Evolutionary conservation across 1,140 invertebrate species (phyloP).

Genomic region (Bemisia tabaci): DNA sequence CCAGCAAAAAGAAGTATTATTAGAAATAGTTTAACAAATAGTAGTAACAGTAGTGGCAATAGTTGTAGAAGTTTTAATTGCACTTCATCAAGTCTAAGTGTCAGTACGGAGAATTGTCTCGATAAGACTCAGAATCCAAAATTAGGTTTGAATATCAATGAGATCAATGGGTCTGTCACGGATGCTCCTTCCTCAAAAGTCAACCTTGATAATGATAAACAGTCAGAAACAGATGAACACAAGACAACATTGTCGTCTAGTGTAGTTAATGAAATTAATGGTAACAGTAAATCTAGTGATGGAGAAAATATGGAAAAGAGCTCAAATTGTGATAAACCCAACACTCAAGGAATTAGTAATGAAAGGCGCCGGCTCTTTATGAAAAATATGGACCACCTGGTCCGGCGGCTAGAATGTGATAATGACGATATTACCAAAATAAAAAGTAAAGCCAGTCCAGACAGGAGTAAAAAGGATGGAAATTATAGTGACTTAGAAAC

Average conservation of each 20-base stretch:
- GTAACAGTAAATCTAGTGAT: too few species aligned
- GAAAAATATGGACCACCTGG: conserved; percentile 34
- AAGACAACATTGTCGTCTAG: too few species aligned
- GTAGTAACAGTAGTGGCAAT: background rate
- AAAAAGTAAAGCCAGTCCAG: background rate
- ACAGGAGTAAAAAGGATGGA: background rate
- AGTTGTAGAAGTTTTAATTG: background rate
- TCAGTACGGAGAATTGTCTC: background rate
- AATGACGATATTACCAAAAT: background rate
- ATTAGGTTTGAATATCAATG: background rate
- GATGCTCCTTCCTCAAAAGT: background rate
- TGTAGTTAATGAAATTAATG: too few species aligned
- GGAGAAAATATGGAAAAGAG: background rate
- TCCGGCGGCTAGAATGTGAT: conserved; percentile 29
- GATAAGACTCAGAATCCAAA: background rate
- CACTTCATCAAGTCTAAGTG: background rate
- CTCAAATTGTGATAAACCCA: conserved; percentile 9
- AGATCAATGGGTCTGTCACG: background rate
- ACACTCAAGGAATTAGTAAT: conserved; percentile 29
- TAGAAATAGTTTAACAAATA: background rate
- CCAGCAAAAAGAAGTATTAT: background rate
- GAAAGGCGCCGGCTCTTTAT: conserved; percentile 35
- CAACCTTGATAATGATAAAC: background rate
- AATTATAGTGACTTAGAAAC: conserved; percentile 1
- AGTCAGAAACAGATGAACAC: background rate